Percentiles rank a stretch among this genome's conserved stretches.
phyloP scores from a whole-genome alignment of 2,113 vertebrate genomes.

The Triplophysa dalaica region DNA sequence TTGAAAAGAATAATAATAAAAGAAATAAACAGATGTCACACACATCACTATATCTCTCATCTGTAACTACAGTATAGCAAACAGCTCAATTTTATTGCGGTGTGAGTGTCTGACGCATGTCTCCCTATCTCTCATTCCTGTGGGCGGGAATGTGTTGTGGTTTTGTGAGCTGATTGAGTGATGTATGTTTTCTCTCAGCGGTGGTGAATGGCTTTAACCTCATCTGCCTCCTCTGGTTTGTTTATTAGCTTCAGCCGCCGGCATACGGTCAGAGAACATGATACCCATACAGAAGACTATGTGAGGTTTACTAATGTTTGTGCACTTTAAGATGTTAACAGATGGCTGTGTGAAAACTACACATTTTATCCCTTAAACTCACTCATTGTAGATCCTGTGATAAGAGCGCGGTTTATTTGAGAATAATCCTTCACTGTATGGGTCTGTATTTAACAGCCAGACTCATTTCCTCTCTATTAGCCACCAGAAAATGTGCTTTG shows the following conservation, averaged over 20 bases:
- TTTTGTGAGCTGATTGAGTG: constrained; percentile 20
- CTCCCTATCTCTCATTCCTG: constrained; percentile 24
- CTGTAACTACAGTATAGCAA: neutral
- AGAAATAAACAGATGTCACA: neutral
- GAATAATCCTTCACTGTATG: constrained; percentile 5
- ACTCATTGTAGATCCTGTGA: constrained; percentile 8
- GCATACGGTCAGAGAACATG: neutral
- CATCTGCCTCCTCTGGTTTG: neutral
- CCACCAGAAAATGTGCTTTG: constrained; percentile 11
- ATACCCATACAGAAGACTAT: neutral
- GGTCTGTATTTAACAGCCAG: neutral
- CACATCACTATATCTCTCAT: neutral
- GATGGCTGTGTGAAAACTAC: neutral
- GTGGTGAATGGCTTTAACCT: constrained; percentile 18
- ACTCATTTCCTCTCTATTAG: constrained; percentile 10
- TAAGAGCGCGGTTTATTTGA: constrained; percentile 26
- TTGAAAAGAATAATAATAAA: too few relatives aligned
- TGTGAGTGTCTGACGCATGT: neutral
- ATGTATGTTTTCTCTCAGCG: constrained; percentile 24
- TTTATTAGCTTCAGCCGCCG: constrained; percentile 2
- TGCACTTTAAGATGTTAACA: constrained; percentile 8
- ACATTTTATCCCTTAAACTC: constrained; percentile 3
- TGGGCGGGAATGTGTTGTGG: constrained; percentile 14
- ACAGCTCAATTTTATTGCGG: neutral
- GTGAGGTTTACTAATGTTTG: too few relatives aligned